A percentile compares a stretch with the other conserved stretches of the same genome.
These are phyloP conservation scores for Dexiosoma caninum DNA, from an alignment of 2,888 invertebrate genomes.

Conservation along the genomic window DNA sequence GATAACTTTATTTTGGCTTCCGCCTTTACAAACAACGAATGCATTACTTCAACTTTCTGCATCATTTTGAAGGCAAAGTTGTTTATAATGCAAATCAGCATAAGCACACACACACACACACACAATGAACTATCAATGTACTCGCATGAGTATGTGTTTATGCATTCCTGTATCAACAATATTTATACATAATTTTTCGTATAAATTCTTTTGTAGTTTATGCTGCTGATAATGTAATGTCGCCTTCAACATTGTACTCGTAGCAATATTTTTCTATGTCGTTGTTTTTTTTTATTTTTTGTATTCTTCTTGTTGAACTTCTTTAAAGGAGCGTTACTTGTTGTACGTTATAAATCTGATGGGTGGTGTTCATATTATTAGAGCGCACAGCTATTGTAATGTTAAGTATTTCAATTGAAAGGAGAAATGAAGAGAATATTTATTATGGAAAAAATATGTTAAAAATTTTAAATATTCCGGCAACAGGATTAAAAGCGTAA, in stretches of 20 bases:
- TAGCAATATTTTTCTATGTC: slow-evolving; percentile 11
- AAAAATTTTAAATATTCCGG: slow-evolving; percentile 44
- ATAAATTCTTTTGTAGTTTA: slow-evolving; percentile 50
- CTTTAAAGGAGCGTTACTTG: slow-evolving; percentile 36
- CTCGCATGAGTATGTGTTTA: neutral
- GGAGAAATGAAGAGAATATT: slow-evolving; percentile 26
- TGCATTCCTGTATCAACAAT: slow-evolving; percentile 26
- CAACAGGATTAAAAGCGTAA: slow-evolving; percentile 36
- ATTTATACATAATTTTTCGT: slow-evolving; percentile 28
- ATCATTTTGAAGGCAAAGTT: slow-evolving; percentile 21
- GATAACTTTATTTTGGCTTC: no score
- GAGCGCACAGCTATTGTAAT: slow-evolving; percentile 12
- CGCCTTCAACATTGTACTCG: slow-evolving; percentile 1
- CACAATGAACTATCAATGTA: neutral
- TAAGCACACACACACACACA: slow-evolving; percentile 26
- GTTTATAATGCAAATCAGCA: slow-evolving; percentile 30
- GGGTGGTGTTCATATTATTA: slow-evolving; percentile 20
- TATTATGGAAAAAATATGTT: slow-evolving; percentile 11
- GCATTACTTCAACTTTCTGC: slow-evolving; percentile 22
- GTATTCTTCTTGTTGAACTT: no score
- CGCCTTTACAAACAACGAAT: neutral
- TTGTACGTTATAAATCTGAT: slow-evolving; percentile 27
- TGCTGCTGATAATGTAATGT: slow-evolving; percentile 40
- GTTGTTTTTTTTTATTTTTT: neutral
- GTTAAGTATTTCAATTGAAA: slow-evolving; percentile 34